These are phyloP conservation scores for Pelochelys cantorii DNA, from an alignment of 2,797 vertebrate genomes.

Conservation along the genomic window DNA sequence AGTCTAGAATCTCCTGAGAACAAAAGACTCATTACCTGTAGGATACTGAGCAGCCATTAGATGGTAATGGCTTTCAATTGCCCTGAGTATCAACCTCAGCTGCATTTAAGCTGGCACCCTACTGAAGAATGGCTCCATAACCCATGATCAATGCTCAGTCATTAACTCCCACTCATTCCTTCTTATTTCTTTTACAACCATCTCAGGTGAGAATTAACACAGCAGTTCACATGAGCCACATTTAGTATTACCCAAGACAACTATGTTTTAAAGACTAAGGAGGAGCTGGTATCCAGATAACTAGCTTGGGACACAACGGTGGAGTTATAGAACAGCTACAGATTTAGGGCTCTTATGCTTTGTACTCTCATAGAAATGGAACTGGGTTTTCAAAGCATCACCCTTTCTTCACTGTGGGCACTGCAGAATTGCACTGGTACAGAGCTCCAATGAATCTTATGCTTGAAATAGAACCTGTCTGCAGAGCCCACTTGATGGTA, in stretches of 20 bases:
- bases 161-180: slow-evolving; percentile 48
- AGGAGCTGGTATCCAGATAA: slow-evolving; percentile 24
- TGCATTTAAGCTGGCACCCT: slow-evolving; percentile 48
- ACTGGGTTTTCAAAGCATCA: neutral
- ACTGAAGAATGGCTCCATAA: neutral
- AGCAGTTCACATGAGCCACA: slow-evolving; percentile 64
- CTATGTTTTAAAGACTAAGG: slow-evolving; percentile 43
- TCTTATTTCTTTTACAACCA: slow-evolving; percentile 62
- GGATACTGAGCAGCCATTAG: slow-evolving; percentile 44
- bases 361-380: neutral
- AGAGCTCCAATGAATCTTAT: neutral
- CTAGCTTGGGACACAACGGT: neutral
- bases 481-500: neutral
- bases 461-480: neutral
- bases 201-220: slow-evolving; percentile 69
- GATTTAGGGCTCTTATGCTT: neutral
- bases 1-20: neutral
- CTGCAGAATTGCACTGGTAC: neutral
- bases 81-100: neutral
- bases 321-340: neutral
- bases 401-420: neutral
- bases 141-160: slow-evolving; percentile 43
- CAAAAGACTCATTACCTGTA: neutral
- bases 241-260: slow-evolving; percentile 41
- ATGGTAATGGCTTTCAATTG: slow-evolving; percentile 61